A percentile compares a stretch with the other conserved stretches of the same genome.
Evolutionary conservation across 2,113 vertebrate species (phyloP).

Genomic region (Galbula dea): DNA sequence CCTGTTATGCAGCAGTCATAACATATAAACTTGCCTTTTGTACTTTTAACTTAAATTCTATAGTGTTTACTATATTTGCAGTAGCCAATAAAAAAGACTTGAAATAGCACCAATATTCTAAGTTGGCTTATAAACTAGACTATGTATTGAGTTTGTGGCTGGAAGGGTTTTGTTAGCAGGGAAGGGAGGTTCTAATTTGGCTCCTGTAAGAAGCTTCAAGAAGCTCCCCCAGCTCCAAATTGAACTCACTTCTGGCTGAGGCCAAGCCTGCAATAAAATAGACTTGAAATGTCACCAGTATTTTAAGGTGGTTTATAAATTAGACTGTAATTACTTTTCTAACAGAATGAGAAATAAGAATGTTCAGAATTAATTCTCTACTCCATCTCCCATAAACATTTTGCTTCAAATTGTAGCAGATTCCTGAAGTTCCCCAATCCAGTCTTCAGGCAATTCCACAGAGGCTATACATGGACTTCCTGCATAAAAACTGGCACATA

Average conservation of each 20-base stretch:
- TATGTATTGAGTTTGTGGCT: neutral
- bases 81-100: neutral
- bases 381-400: neutral
- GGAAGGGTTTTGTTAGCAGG: too few relatives aligned
- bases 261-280: neutral
- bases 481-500: neutral
- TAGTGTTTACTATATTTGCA: neutral
- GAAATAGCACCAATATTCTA: neutral
- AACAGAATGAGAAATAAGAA: neutral
- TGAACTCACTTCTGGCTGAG: too few relatives aligned
- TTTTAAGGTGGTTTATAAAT: neutral
- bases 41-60: neutral
- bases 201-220: too few relatives aligned
- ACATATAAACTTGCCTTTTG: neutral
- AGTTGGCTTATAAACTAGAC: neutral
- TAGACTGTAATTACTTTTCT: neutral
- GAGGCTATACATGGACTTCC: neutral
- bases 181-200: too few relatives aligned
- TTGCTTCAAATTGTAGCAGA: neutral
- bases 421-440: neutral
- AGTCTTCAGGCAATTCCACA: neutral
- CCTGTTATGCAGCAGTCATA: neutral
- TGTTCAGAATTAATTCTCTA: neutral
- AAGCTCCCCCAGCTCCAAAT: too few relatives aligned
- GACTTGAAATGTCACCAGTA: neutral